phyloP scores from a whole-genome alignment of 1,140 invertebrate genomes.

The Battus philenor region DNA sequence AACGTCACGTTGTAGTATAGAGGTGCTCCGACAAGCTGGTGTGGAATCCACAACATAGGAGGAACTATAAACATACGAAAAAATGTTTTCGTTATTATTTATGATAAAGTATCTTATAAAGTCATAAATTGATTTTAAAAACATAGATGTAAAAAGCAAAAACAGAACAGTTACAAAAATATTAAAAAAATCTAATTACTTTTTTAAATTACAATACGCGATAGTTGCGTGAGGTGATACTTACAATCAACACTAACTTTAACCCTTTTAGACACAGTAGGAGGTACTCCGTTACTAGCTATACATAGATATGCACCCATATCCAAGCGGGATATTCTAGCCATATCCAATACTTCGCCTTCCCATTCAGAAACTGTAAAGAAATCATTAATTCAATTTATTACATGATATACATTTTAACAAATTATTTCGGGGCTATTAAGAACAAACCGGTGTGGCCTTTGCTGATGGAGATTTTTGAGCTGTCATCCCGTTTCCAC shows the following conservation, averaged over 20 bases:
- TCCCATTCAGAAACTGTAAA: slow-evolving; percentile 86
- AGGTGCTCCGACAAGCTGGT: slow-evolving; percentile 91
- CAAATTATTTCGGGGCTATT: slow-evolving; percentile 30
- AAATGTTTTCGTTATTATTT: not conserved
- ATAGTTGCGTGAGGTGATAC: no score
- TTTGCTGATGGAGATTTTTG: slow-evolving; percentile 89
- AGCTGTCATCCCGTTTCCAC: slow-evolving; percentile 93
- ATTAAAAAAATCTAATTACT: no score
- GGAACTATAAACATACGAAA: slow-evolving; percentile 81
- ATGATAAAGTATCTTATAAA: no score
- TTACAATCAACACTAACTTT: slow-evolving; percentile 96
- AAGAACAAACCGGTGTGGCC: slow-evolving; percentile 80
- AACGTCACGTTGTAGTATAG: slow-evolving; percentile 87
- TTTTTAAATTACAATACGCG: no score
- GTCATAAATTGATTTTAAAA: not conserved
- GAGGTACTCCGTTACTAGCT: slow-evolving; percentile 86
- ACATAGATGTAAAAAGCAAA: no score
- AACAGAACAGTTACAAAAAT: no score
- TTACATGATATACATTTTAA: slow-evolving; percentile 3
- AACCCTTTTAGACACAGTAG: slow-evolving; percentile 91
- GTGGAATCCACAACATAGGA: slow-evolving; percentile 92
- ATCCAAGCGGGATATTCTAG: slow-evolving; percentile 89
- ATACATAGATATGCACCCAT: slow-evolving; percentile 95
- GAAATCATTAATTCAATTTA: slow-evolving; percentile 25
- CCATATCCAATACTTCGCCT: slow-evolving; percentile 89